These are phyloP conservation scores for Trachelus tabidus DNA, from an alignment of 2,888 invertebrate species.

Conservation along the genomic window DNA sequence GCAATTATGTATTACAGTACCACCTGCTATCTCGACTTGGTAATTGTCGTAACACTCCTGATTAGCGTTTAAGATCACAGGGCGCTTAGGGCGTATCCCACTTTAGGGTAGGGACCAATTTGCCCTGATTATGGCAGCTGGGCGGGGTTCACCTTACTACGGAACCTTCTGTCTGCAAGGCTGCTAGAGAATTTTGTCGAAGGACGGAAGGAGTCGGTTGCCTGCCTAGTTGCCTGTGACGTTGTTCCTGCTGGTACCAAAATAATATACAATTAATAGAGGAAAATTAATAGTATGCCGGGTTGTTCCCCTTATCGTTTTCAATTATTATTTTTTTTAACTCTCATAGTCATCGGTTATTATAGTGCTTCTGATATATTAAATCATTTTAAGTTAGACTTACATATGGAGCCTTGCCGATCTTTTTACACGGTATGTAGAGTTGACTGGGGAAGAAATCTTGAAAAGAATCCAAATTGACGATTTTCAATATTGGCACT, in stretches of 20 bases:
- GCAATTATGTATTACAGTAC: conserved; percentile 9
- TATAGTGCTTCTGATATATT: not conserved
- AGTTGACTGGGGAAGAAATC: not conserved
- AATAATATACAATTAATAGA: not conserved
- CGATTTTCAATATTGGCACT: not conserved
- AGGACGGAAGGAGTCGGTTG: not conserved
- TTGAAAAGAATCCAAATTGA: no score
- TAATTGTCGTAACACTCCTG: conserved; percentile 42
- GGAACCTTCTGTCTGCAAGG: not conserved
- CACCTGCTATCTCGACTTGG: conserved; percentile 35
- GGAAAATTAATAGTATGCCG: not conserved
- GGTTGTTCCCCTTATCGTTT: not conserved
- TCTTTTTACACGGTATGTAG: not conserved
- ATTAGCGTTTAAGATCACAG: conserved; percentile 52
- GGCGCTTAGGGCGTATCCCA: conserved; percentile 37
- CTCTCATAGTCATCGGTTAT: not conserved
- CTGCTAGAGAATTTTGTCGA: not conserved
- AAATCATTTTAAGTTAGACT: not conserved
- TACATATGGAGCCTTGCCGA: not conserved
- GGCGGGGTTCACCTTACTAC: conserved; percentile 4
- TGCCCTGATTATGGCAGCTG: conserved; percentile 48
- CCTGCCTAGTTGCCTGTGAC: no score
- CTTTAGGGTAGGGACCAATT: conserved; percentile 39
- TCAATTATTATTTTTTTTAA: not conserved
- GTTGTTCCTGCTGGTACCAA: not conserved